Conservation (phyloP, 2,888 invertebrate species). For the Phania funesta region DNA sequence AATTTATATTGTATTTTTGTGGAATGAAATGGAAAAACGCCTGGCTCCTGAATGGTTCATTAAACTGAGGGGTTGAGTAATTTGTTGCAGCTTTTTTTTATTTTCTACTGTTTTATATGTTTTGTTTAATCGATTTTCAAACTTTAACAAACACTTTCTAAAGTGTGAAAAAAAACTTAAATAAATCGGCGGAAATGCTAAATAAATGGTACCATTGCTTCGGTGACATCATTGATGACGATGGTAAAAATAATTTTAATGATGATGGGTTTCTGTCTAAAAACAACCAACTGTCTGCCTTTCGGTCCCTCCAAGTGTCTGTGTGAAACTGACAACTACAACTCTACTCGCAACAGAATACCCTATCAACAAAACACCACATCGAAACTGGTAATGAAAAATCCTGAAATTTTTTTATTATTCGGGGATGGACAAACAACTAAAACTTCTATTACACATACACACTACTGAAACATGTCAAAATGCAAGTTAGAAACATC, state of each 20-base stretch:
- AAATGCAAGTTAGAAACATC: constrained; percentile 73
- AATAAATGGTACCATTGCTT: constrained; percentile 69
- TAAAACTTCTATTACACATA: too few relatives aligned
- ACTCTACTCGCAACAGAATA: constrained; percentile 22
- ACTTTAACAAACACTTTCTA: constrained; percentile 43
- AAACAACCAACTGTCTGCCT: constrained; percentile 42
- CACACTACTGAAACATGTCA: constrained; percentile 71
- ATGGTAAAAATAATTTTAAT: constrained; percentile 60
- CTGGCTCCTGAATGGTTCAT: constrained; percentile 46
- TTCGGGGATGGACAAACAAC: neutral
- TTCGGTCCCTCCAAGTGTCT: constrained; percentile 28
- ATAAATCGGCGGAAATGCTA: constrained; percentile 71
- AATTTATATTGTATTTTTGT: constrained; percentile 22
- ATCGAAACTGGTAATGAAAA: constrained; percentile 60
- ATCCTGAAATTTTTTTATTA: constrained; percentile 26
- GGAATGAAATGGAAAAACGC: constrained; percentile 35
- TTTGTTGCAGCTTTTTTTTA: constrained; percentile 14
- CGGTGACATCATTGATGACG: constrained; percentile 14
- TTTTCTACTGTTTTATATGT: constrained; percentile 1
- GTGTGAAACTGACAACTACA: constrained; percentile 30
- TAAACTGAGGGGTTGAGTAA: constrained; percentile 49
- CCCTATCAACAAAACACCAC: neutral
- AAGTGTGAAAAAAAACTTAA: constrained; percentile 38
- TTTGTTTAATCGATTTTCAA: constrained; percentile 72
- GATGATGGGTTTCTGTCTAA: constrained; percentile 62